Evolutionary conservation across 2,888 invertebrate genomes (phyloP).

Genomic region (Hipparchia sbordonii): DNA sequence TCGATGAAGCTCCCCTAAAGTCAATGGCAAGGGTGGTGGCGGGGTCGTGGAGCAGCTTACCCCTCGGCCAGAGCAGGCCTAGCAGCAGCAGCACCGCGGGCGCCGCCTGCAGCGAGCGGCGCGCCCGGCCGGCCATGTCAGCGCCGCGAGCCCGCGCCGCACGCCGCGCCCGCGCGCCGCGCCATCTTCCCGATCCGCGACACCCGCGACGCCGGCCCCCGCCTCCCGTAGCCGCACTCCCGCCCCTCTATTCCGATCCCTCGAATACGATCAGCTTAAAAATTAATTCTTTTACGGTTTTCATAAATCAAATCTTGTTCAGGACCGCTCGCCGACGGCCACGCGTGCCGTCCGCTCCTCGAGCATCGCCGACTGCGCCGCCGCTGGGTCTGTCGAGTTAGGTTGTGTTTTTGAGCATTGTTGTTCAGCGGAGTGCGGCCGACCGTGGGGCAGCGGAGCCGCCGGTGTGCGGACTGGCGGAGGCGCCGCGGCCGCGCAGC

Average conservation of each 20-base stretch:
- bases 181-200: constrained; percentile 63
- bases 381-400: constrained; percentile 69
- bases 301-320: constrained; percentile 73
- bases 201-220: constrained; percentile 54
- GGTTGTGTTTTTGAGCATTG: constrained; percentile 79
- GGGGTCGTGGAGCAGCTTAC: constrained; percentile 52
- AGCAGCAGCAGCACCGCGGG: constrained; percentile 81
- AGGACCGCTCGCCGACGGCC: constrained; percentile 76
- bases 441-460: constrained; percentile 83
- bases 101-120: constrained; percentile 81
- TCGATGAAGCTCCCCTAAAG: background rate
- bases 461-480: constrained; percentile 82
- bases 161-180: constrained; percentile 73
- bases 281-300: constrained; percentile 70
- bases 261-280: constrained; percentile 70
- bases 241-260: constrained; percentile 68
- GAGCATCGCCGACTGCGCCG: constrained; percentile 73
- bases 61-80: constrained; percentile 78
- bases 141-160: constrained; percentile 76
- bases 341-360: constrained; percentile 72
- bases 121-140: constrained; percentile 81
- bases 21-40: background rate
- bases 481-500: constrained; percentile 56
- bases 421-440: constrained; percentile 81
- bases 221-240: constrained; percentile 64